Conservation (phyloP, 2,113 vertebrate genomes). For the Eurystomus gularis region DNA sequence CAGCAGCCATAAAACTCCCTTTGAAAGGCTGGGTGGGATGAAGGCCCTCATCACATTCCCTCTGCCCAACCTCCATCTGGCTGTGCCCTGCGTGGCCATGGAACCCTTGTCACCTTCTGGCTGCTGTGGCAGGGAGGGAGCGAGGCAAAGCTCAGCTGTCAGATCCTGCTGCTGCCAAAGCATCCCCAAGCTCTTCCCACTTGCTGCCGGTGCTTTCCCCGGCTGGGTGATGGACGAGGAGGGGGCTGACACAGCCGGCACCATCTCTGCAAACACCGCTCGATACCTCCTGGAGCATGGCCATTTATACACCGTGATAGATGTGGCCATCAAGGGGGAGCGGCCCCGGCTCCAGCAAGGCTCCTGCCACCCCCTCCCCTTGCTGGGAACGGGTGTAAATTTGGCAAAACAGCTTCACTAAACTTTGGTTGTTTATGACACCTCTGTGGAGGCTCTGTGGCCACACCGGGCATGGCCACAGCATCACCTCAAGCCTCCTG, state of each 20-base stretch:
- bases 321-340: not conserved
- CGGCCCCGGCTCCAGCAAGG: not conserved
- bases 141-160: fast-evolving
- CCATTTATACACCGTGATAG: constrained; percentile 27
- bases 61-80: not conserved
- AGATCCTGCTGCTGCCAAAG: not conserved
- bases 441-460: not conserved
- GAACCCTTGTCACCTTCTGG: fast-evolving
- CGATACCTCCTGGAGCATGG: not conserved
- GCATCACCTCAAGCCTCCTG: not conserved
- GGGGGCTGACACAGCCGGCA: not conserved
- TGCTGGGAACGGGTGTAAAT: not conserved
- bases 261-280: not conserved
- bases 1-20: not conserved
- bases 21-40: fast-evolving
- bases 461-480: fast-evolving
- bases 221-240: not conserved
- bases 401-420: constrained; percentile 28
- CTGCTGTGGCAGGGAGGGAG: not conserved
- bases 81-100: fast-evolving
- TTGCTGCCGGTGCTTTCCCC: not conserved
- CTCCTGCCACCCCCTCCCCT: not conserved
- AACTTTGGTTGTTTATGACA: not conserved
- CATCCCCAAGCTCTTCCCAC: not conserved
- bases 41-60: fast-evolving